Evolutionary conservation across 2,797 vertebrate genomes (phyloP).

Genomic region (Ptychadena robeensis): DNA sequence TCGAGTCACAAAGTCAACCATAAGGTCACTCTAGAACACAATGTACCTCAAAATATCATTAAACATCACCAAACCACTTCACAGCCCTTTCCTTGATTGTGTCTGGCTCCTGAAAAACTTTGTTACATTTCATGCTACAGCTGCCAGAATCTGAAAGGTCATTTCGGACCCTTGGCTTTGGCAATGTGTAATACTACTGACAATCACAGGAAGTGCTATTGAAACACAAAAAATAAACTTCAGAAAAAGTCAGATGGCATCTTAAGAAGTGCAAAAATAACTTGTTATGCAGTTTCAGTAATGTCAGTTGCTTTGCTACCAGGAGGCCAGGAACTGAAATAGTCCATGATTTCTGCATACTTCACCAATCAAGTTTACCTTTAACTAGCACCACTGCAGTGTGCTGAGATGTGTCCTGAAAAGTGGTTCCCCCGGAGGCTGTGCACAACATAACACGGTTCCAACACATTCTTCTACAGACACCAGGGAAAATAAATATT

Average conservation of each 20-base stretch:
- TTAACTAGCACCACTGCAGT: conserved; percentile 36
- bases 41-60: conserved; percentile 22
- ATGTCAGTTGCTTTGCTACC: conserved; percentile 12
- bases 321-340: not conserved
- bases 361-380: conserved; percentile 30
- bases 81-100: conserved; percentile 1
- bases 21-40: conserved; percentile 8
- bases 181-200: conserved; percentile 26
- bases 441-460: conserved; percentile 19
- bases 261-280: conserved; percentile 15
- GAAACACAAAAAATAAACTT: conserved; percentile 29
- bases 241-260: conserved; percentile 26
- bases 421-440: conserved; percentile 18
- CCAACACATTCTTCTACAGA: conserved; percentile 49
- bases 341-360: conserved; percentile 8
- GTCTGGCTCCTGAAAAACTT: conserved; percentile 27
- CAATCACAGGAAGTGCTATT: conserved; percentile 43
- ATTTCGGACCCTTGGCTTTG: conserved; percentile 38
- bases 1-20: not conserved
- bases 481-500: conserved; percentile 55
- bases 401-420: conserved; percentile 26
- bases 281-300: conserved; percentile 3
- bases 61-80: conserved; percentile 17
- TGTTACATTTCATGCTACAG: conserved; percentile 6
- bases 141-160: conserved; percentile 40